A percentile compares a stretch with the other conserved stretches of the same genome.
Conservation (phyloP, 2,113 vertebrate species). For the Pollimyrus isidori region DNA sequence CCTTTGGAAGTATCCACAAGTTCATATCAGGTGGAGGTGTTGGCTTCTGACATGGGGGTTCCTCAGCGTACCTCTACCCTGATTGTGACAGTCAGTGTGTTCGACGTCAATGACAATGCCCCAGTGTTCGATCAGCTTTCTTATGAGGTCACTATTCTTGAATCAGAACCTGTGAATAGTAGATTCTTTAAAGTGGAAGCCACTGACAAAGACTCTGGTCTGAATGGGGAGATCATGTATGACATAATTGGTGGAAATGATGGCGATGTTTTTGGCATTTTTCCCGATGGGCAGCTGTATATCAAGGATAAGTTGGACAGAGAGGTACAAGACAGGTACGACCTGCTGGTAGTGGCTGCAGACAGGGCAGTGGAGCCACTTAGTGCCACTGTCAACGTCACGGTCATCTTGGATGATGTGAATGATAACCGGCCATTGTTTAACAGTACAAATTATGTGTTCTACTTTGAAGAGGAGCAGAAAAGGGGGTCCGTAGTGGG, state of each 20-base stretch:
- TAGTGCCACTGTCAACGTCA: slow-evolving; percentile 82
- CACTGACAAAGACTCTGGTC: slow-evolving; percentile 84
- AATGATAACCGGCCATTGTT: slow-evolving; percentile 95
- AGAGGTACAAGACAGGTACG: slow-evolving; percentile 82
- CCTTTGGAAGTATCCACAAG: slow-evolving; percentile 76
- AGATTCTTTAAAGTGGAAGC: slow-evolving; percentile 92
- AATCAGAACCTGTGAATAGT: slow-evolving; percentile 90
- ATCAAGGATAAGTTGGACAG: slow-evolving; percentile 91
- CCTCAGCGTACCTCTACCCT: slow-evolving; percentile 77
- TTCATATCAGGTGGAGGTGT: slow-evolving; percentile 84
- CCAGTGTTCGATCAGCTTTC: slow-evolving; percentile 94
- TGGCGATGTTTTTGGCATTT: slow-evolving; percentile 86
- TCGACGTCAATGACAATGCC: slow-evolving; percentile 90
- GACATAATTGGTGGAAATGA: slow-evolving; percentile 80
- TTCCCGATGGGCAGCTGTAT: slow-evolving; percentile 92
- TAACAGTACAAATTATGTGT: slow-evolving; percentile 93
- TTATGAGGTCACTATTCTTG: slow-evolving; percentile 83
- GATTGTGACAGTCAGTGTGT: slow-evolving; percentile 81
- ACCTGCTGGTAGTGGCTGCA: slow-evolving; percentile 75
- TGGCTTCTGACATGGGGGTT: slow-evolving; percentile 81
- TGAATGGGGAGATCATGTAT: slow-evolving; percentile 89
- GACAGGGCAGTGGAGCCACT: slow-evolving; percentile 87
- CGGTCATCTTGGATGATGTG: slow-evolving; percentile 82
- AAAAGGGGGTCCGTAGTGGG: slow-evolving; percentile 76
- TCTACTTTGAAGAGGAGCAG: slow-evolving; percentile 90